Percentiles rank a stretch among this genome's conserved stretches.
These are phyloP conservation scores for Leptobrachium ailaonicum DNA, from an alignment of 2,113 vertebrate species.

Conservation along the genomic window DNA sequence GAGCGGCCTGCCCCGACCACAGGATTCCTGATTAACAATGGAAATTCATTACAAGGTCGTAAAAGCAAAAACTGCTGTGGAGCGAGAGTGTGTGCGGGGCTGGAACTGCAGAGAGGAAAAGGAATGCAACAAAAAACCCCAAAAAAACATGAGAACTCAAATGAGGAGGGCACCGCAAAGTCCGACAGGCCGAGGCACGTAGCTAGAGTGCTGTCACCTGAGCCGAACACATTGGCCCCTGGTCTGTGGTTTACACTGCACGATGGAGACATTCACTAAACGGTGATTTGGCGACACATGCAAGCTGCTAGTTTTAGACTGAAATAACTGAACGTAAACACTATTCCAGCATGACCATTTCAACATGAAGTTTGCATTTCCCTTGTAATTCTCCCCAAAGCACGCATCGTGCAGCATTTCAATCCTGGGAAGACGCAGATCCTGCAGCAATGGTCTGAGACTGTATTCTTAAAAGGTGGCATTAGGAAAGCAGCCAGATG, in stretches of 20 bases:
- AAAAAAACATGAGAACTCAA: neutral
- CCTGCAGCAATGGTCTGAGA: no score
- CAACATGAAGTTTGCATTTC: no score
- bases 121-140: neutral
- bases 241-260: neutral
- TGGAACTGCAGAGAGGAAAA: neutral
- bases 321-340: no score
- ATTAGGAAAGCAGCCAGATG: no score
- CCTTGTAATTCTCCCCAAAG: no score
- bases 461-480: no score
- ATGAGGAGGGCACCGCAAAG: neutral
- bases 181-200: constrained; percentile 13
- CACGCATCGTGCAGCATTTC: no score
- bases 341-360: no score
- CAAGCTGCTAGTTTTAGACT: no score
- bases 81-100: neutral
- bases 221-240: neutral
- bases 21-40: neutral
- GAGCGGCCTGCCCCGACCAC: neutral
- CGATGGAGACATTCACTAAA: neutral
- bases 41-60: neutral
- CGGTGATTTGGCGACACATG: no score
- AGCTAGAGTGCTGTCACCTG: neutral
- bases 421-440: no score
- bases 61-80: neutral